Conservation (phyloP, 2,113 vertebrate genomes). For the Podiceps cristatus region DNA sequence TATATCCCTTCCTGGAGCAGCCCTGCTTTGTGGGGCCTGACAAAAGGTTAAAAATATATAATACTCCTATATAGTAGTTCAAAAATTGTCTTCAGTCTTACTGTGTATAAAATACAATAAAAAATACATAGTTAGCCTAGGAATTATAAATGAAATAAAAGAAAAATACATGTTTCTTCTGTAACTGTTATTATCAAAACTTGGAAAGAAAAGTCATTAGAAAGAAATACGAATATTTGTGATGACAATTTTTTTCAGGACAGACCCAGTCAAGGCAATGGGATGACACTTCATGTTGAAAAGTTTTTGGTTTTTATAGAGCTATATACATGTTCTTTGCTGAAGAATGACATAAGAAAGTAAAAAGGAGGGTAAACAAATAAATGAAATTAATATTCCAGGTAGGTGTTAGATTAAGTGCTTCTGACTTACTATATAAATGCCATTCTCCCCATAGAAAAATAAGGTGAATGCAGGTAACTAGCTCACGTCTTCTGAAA, state of each 20-base stretch:
- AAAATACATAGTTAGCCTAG: background rate
- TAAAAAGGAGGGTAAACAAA: background rate
- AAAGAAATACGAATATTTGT: background rate
- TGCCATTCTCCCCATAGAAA: background rate
- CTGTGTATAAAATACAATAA: background rate
- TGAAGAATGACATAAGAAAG: background rate
- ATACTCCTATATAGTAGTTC: too few relatives aligned
- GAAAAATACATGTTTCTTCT: background rate
- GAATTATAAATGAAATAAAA: background rate
- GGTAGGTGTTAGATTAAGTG: background rate
- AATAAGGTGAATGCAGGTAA: background rate
- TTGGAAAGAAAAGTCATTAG: background rate
- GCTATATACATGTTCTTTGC: background rate
- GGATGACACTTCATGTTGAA: background rate
- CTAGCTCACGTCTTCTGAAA: background rate
- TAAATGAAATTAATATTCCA: background rate
- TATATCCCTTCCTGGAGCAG: fast-evolving
- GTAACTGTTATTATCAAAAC: background rate
- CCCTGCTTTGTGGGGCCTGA: background rate
- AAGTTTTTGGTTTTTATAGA: background rate
- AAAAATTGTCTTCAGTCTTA: background rate
- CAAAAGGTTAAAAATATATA: background rate
- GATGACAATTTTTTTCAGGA: background rate
- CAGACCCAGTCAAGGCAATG: background rate
- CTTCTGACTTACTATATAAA: background rate